Percentiles rank a stretch among this genome's conserved stretches.
phyloP scores from a whole-genome alignment of 2,888 invertebrate genomes.

The Ectemnius lituratus region DNA sequence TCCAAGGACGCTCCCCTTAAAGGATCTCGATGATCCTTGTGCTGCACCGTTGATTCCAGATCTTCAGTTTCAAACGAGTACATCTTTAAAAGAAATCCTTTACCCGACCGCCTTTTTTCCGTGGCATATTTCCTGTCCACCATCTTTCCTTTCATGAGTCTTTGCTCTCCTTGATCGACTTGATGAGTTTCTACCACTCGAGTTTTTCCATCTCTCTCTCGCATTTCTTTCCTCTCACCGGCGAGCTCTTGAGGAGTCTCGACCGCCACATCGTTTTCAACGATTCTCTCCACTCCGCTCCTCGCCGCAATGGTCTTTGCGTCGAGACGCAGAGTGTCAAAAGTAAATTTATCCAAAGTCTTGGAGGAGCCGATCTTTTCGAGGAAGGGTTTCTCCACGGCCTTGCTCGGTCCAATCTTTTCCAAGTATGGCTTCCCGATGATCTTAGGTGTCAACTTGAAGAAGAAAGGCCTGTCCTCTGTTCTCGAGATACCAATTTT shows the following conservation, averaged over 20 bases:
- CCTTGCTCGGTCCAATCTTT: constrained; percentile 74
- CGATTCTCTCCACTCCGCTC: constrained; percentile 18
- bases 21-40: constrained; percentile 64
- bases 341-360: constrained; percentile 73
- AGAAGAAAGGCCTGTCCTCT: constrained; percentile 72
- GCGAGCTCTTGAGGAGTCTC: constrained; percentile 20
- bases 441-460: constrained; percentile 69
- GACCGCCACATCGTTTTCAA: constrained; percentile 10
- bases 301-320: neutral
- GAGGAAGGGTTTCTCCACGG: constrained; percentile 72
- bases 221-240: constrained; percentile 6
- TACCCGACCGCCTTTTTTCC: constrained; percentile 67
- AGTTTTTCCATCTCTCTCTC: neutral
- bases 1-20: constrained; percentile 68
- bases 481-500: constrained; percentile 75
- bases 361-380: constrained; percentile 73
- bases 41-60: constrained; percentile 55
- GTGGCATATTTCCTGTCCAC: constrained; percentile 14
- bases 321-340: constrained; percentile 60
- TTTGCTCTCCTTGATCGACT: constrained; percentile 7
- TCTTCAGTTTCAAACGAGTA: constrained; percentile 76
- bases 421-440: constrained; percentile 75
- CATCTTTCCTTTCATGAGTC: neutral
- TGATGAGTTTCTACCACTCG: neutral
- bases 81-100: constrained; percentile 74